Evolutionary conservation across 2,888 invertebrate species (phyloP).

Genomic region (Sicus ferrugineus): DNA sequence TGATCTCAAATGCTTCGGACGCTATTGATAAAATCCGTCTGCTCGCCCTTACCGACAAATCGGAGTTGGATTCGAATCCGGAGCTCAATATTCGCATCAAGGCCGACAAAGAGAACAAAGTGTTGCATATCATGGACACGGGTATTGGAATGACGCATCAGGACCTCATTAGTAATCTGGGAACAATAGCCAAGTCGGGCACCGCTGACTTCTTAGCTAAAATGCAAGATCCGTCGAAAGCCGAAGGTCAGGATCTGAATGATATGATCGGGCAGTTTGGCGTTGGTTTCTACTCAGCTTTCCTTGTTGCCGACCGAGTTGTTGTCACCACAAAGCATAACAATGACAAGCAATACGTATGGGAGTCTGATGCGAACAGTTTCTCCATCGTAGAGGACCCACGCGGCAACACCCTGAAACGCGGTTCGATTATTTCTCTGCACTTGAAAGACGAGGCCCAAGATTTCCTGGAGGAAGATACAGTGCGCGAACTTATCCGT

Average conservation of each 20-base stretch:
- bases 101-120: slow-evolving; percentile 89
- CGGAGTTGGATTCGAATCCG: slow-evolving; percentile 77
- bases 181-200: slow-evolving; percentile 98
- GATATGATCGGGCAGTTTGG: slow-evolving; percentile 99
- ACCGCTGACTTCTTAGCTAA: slow-evolving; percentile 95
- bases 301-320: slow-evolving; percentile 95
- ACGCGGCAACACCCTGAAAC: slow-evolving; percentile 86
- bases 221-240: slow-evolving; percentile 74
- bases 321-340: slow-evolving; percentile 96
- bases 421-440: slow-evolving; percentile 87
- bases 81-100: slow-evolving; percentile 91
- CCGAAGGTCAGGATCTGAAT: slow-evolving; percentile 77
- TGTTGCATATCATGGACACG: slow-evolving; percentile 93
- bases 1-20: slow-evolving; percentile 99
- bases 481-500: slow-evolving; percentile 87
- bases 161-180: slow-evolving; percentile 94
- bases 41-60: slow-evolving; percentile 86
- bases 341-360: slow-evolving; percentile 92
- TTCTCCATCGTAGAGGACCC: slow-evolving; percentile 95
- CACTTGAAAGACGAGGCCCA: slow-evolving; percentile 96
- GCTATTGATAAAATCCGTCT: slow-evolving; percentile 98
- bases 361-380: slow-evolving; percentile 95
- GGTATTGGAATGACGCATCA: slow-evolving; percentile 97
- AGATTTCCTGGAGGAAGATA: slow-evolving; percentile 93
- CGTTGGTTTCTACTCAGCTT: slow-evolving; percentile 98